A percentile compares a stretch with the other conserved stretches of the same genome.
phyloP scores from a whole-genome alignment of 1,140 invertebrate genomes.

The Psix sp. region DNA sequence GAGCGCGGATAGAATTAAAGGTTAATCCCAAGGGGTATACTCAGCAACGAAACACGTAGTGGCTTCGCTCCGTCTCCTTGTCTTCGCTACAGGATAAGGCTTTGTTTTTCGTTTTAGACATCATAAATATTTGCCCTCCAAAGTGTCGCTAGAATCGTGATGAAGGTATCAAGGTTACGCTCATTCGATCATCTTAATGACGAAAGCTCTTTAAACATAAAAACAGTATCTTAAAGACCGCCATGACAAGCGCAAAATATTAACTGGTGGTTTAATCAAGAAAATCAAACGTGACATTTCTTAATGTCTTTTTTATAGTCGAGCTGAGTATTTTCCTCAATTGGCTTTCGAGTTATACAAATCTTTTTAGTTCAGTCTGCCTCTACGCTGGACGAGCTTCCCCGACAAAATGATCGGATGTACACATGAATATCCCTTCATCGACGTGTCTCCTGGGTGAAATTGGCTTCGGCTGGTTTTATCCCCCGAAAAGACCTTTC shows the following conservation, averaged over 20 bases:
- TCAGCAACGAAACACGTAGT: conserved; percentile 37
- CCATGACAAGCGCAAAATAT: no score
- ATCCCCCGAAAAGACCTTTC: conserved; percentile 52
- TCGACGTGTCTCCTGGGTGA: conserved; percentile 64
- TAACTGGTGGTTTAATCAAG: no score
- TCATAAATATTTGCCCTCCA: conserved; percentile 74
- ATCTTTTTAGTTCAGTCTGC: conserved; percentile 38
- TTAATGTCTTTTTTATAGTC: conserved; percentile 30
- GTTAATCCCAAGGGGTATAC: conserved; percentile 73
- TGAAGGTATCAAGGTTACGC: conserved; percentile 20
- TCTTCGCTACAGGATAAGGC: conserved; percentile 52
- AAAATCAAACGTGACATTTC: conserved; percentile 4
- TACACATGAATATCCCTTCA: conserved; percentile 48
- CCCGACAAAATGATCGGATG: conserved; percentile 42
- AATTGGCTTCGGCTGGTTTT: conserved; percentile 64
- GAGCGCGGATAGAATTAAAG: conserved; percentile 76
- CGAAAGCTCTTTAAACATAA: not conserved
- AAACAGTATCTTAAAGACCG: no score
- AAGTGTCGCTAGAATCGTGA: conserved; percentile 65
- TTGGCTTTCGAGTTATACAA: conserved; percentile 38
- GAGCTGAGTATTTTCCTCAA: not conserved
- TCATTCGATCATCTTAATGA: not conserved
- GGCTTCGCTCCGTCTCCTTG: conserved; percentile 42
- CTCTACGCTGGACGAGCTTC: conserved; percentile 7
- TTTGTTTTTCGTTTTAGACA: conserved; percentile 70